Percentiles rank a stretch among this genome's conserved stretches.
phyloP scores from a whole-genome alignment of 2,888 invertebrate genomes.

The Noctua janthina region DNA sequence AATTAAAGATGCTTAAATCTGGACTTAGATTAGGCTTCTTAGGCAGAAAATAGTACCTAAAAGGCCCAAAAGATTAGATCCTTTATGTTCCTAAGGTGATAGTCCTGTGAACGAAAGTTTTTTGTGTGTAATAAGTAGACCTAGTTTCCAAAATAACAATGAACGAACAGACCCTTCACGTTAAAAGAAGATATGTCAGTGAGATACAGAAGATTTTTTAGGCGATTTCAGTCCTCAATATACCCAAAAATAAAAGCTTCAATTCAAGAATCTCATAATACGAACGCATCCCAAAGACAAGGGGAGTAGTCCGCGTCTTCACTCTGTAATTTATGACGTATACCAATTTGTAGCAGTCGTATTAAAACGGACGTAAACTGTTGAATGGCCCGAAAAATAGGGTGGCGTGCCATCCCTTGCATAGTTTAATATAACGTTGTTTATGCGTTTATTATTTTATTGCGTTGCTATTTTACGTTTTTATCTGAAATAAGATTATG shows the following conservation, averaged over 20 bases:
- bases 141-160: background rate
- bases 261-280: constrained; percentile 33
- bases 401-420: constrained; percentile 82
- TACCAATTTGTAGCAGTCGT: constrained; percentile 87
- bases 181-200: background rate
- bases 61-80: background rate
- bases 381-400: constrained; percentile 88
- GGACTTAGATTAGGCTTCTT: background rate
- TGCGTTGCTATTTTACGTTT: constrained; percentile 55
- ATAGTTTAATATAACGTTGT: constrained; percentile 70
- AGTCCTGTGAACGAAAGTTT: background rate
- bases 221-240: too few species aligned
- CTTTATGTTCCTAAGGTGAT: background rate
- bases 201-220: background rate
- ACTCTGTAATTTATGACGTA: constrained; percentile 86
- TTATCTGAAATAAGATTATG: constrained; percentile 10
- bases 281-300: constrained; percentile 48
- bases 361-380: constrained; percentile 88
- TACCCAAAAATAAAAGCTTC: background rate
- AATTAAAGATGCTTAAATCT: background rate
- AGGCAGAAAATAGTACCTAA: background rate
- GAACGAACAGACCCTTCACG: background rate
- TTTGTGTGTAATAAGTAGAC: background rate
- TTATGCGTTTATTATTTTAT: constrained; percentile 70
- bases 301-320: constrained; percentile 78